A percentile compares a stretch with the other conserved stretches of the same genome.
phyloP scores from a whole-genome alignment of 2,113 vertebrate species.

The Hypocryptadius cinnamomeus region DNA sequence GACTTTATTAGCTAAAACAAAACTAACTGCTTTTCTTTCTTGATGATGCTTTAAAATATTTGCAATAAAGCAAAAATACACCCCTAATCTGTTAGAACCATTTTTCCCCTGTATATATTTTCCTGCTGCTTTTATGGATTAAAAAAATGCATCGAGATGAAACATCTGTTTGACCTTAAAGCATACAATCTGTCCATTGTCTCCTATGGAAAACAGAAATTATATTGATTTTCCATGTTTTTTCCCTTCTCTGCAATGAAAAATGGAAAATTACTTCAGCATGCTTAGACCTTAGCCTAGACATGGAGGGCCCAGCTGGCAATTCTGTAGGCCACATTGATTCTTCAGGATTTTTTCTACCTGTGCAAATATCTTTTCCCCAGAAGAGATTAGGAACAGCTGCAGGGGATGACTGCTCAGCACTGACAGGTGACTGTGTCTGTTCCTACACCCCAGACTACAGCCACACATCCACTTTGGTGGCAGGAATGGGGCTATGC shows the following conservation, averaged over 20 bases:
- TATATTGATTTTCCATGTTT: constrained; percentile 17
- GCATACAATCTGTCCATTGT: background rate
- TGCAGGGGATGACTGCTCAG: background rate
- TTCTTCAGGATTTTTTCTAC: background rate
- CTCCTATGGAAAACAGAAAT: constrained; percentile 14
- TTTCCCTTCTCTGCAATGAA: background rate
- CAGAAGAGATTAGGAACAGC: background rate
- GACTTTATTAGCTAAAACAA: background rate
- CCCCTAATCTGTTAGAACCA: background rate
- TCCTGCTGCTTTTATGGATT: background rate
- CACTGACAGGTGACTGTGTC: background rate
- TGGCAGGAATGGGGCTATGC: background rate
- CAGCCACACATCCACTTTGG: background rate
- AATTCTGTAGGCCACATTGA: background rate
- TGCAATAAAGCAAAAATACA: constrained; percentile 13
- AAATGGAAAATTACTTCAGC: constrained; percentile 25
- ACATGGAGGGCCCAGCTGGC: background rate
- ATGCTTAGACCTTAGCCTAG: background rate
- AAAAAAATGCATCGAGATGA: background rate
- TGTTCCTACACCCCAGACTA: background rate
- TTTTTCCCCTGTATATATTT: background rate
- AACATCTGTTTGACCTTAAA: constrained; percentile 49
- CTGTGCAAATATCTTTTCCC: background rate
- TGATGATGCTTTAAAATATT: background rate
- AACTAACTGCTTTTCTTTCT: background rate